Evolutionary conservation across 2,113 vertebrate species (phyloP), one percentile per base, ranked within the genome.

Genomic region (Arothron firmamentum): DNA sequence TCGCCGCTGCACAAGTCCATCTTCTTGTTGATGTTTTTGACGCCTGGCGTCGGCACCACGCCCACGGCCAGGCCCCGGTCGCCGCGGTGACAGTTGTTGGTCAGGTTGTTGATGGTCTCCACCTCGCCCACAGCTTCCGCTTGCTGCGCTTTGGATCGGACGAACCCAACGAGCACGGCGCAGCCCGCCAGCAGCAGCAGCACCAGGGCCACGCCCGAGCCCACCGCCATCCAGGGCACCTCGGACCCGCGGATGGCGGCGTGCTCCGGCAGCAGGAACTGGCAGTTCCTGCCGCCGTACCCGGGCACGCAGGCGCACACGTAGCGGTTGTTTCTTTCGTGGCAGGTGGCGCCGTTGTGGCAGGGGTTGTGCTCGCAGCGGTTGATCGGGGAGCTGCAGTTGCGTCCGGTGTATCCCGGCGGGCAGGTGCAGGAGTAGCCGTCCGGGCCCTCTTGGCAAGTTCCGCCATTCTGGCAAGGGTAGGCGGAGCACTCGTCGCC

Each of bases 21-120:
- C 91, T 98, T 99, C 89, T 98, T 97, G 83, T 99, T 99, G 51
- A 94, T 99, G 70, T 98, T 98, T 90, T 99, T 99, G 76, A 98
- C 92, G 51, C 94, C 95, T 0, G 93, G 88, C 54, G 92, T 88
- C 23, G 92, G 93, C 11, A 96, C 88, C 67, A 96, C 47, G 7
- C 71, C 92, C 64, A 95, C 90, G 0, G 92, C 90, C 75, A 94
- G 80, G 87, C 94, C 97, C 77, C 97, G 94, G 80, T 98, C 96
- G 0, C 94, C 90, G 0, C 94, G 93, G 63, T 94, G 95, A 76
- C 94, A 93, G 87, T 92, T 97, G 85, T 91, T 96, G 0, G 95
- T 93, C 78, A 98, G 84, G 86, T 99, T 99, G 72, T 99, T 99
- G 93, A 99, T 98, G 63, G 96, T 98, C 83, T 98, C 96, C 0